Evolutionary conservation across 2,888 invertebrate species (phyloP), one percentile per base, ranked within the genome.

Genomic region (Drosophila putrida): DNA sequence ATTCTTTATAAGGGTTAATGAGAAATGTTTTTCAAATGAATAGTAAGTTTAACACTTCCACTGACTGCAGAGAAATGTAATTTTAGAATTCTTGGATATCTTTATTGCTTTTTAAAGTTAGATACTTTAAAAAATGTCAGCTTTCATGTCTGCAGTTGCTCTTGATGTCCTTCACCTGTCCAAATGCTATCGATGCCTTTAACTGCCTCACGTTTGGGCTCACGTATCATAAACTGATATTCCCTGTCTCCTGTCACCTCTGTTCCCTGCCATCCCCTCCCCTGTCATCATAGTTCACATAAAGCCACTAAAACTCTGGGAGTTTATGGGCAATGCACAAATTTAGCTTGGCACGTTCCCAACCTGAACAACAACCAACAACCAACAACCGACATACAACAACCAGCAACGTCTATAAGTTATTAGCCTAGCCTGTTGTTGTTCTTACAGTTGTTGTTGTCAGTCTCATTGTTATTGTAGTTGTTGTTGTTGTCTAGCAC

Each of bases 291-390:
- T 76, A 76, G 79, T 82, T 82, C 70, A 78, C 57, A 60, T 73
- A 76, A 82, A 83, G 86, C 81, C 81, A 82, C 81, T 80, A 78
- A 82, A 82, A 80, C 62, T 60, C 55, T 36, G 31, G 11, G 28
- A 76, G 59, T 78, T 85, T 85, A 85, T 82, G 78, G 71, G 51
- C 75, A 72, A 69, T 78, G 76, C 80, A 77, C 68, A 74, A 77
- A 82, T 82, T 79, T 73, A 35, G 67, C 44, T 77, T 80, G 80
- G 82, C 80, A 82, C 82, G 86, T 78, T 73, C 31, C 53, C 61
- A 41, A 68, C 67, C 51, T 38, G 71, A 35, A 67, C 59, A 67
- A 60, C 39, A 44, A 39, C 35, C 39, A 9, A 36, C 36, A 50
- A 53, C 33, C 57, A 13, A 28, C 33, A 25, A 47, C 27, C 8